phyloP scores from a whole-genome alignment of 2,888 invertebrate species.

The Nephrocerus scutellatus region DNA sequence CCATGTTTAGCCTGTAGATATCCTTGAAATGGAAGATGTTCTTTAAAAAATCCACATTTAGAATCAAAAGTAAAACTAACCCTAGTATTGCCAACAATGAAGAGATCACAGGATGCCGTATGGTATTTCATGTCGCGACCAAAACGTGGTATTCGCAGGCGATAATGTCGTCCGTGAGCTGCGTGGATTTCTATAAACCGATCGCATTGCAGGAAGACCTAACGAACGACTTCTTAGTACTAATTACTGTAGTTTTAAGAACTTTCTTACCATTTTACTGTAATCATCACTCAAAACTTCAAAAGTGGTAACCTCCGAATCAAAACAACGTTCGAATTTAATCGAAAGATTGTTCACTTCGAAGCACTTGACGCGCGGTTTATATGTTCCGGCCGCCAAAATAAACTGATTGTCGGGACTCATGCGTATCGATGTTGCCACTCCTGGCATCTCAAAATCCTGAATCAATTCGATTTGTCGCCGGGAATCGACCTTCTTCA shows the following conservation, averaged over 20 bases:
- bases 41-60: background rate
- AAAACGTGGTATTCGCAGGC: slow-evolving; percentile 87
- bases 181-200: slow-evolving; percentile 94
- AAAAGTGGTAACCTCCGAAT: slow-evolving; percentile 93
- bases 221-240: background rate
- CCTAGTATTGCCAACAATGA: slow-evolving; percentile 78
- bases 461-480: slow-evolving; percentile 93
- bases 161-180: slow-evolving; percentile 84
- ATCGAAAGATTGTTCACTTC: slow-evolving; percentile 92
- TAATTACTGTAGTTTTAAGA: background rate
- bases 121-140: slow-evolving; percentile 92
- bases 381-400: slow-evolving; percentile 89
- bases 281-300: slow-evolving; percentile 92
- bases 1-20: slow-evolving; percentile 89
- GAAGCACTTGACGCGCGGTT: slow-evolving; percentile 91
- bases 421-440: slow-evolving; percentile 76
- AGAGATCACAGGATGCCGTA: slow-evolving; percentile 82
- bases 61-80: slow-evolving; percentile 49
- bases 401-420: slow-evolving; percentile 90
- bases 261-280: slow-evolving; percentile 62
- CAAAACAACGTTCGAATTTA: slow-evolving; percentile 97
- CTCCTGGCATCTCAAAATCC: slow-evolving; percentile 98
- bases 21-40: slow-evolving; percentile 56
- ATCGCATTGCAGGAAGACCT: slow-evolving; percentile 69
- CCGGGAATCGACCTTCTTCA: slow-evolving; percentile 84